phyloP scores from a whole-genome alignment of 2,888 invertebrate species.

The Lepidochrysops patricia region DNA sequence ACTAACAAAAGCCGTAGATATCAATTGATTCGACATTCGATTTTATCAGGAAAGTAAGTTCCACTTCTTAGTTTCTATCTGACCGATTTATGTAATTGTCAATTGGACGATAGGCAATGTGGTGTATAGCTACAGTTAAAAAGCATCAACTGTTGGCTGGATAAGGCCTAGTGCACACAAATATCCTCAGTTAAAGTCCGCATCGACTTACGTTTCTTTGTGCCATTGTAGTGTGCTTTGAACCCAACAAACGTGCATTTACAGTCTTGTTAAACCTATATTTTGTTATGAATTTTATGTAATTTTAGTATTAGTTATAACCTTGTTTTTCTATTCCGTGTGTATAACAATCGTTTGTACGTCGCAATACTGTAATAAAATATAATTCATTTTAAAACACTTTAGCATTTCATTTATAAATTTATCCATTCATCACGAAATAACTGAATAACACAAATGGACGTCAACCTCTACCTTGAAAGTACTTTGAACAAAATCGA shows the following conservation, averaged over 20 bases:
- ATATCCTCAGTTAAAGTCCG: neutral
- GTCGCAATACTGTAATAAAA: slow-evolving; percentile 43
- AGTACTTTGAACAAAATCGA: slow-evolving; percentile 16
- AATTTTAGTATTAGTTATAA: slow-evolving; percentile 43
- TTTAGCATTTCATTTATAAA: slow-evolving; percentile 23
- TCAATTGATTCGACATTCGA: no score
- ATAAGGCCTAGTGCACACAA: slow-evolving; percentile 5
- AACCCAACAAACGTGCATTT: slow-evolving; percentile 15
- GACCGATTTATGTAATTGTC: no score
- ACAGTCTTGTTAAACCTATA: slow-evolving; percentile 23
- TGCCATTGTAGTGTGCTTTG: slow-evolving; percentile 10
- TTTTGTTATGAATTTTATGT: slow-evolving; percentile 42
- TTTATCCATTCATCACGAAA: neutral
- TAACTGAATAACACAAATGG: neutral
- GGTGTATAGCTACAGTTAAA: no score
- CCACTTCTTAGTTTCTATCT: no score
- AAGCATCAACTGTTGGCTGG: neutral
- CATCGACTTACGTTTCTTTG: neutral
- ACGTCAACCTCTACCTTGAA: slow-evolving; percentile 2
- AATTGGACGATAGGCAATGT: no score
- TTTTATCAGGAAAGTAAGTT: no score
- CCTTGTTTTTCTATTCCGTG: no score
- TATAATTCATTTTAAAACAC: slow-evolving; percentile 38
- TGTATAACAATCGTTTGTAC: slow-evolving; percentile 39
- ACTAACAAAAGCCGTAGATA: no score